Evolutionary conservation across 2,113 vertebrate genomes (phyloP), one percentile per base, ranked within the genome.

Genomic region (Fulmarus glacialis): DNA sequence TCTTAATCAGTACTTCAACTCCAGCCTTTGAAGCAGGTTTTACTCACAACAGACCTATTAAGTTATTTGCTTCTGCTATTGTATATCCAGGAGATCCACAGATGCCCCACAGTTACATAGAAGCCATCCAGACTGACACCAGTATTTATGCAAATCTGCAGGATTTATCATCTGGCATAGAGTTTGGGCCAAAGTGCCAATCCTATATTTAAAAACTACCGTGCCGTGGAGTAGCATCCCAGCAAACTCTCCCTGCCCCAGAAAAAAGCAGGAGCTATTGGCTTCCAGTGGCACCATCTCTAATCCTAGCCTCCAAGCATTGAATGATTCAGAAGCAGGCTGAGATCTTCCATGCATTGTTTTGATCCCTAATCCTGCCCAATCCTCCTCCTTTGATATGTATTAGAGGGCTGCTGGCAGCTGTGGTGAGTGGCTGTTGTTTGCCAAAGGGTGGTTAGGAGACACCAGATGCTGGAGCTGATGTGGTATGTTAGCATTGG

Each of bases 11-110:
- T 66, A 34, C 66, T 93, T 96, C 90, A 82, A 20, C 67, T 93
- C 56, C 62, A 90, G 87, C 70, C 95, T 96, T 95, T 97, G 95
- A 95, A 97, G 90, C 74, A 95, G 78, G 82, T 95, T 96, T 97
- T 94, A 92, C 82, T 93, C 82, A 94, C 97, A 97, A 96, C 92
- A 97, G 84, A 68, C 84, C 92, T 34, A 97, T 97, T 97, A 97
- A 95, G 87, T 90, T 89, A 96, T 96, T 97, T 97, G 96, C 97
- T 95, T 75, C 82, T 94, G 82, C 96, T 73, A 91, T 93, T 97
- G 92, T 97, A 50, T 53, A 92, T 26, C 96, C 95, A 94, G 82
- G 84, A 96, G 95, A 95, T 93, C 48, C 92, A 94, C 95, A 88
- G 62, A 94, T 97, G 93, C 96, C 95, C 95, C 95, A 96, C 82